Percentiles rank a stretch among this genome's conserved stretches.
phyloP scores from a whole-genome alignment of 1,140 invertebrate species.

The Sycobia sp. region DNA sequence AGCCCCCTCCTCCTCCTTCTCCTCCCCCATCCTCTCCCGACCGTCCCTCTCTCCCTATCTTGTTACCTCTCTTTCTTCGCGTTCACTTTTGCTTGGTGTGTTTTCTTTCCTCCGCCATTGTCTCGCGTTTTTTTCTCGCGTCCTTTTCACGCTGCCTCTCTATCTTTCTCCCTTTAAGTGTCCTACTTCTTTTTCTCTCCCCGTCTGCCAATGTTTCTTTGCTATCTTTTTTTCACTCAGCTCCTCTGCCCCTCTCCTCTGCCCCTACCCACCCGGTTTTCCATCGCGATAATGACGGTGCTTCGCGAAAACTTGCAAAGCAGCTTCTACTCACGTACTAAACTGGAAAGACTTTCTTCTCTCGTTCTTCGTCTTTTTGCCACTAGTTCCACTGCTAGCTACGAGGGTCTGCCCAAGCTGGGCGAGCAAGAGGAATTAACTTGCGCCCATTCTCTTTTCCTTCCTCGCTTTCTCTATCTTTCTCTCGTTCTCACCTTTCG shows the following conservation, averaged over 20 bases:
- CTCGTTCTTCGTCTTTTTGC: background rate
- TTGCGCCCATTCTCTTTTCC: background rate
- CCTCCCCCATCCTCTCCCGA: background rate
- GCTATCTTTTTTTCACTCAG: too few relatives aligned
- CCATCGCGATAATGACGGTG: constrained; percentile 31
- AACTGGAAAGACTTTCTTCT: constrained; percentile 26
- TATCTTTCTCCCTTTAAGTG: constrained; percentile 16
- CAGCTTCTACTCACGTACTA: constrained; percentile 25
- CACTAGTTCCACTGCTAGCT: too few relatives aligned
- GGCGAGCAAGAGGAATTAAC: constrained; percentile 6
- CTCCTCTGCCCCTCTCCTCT: too few relatives aligned
- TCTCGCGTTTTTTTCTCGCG: constrained; percentile 6
- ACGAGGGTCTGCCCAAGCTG: too few relatives aligned
- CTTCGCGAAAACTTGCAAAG: constrained; percentile 33
- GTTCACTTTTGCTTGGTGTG: background rate
- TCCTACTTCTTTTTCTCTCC: constrained; percentile 10
- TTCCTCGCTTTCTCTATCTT: background rate
- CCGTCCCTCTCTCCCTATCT: background rate
- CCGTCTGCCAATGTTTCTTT: background rate
- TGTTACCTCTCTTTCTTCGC: background rate
- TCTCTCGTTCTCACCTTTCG: background rate
- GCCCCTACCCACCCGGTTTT: too few relatives aligned
- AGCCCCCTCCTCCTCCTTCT: background rate
- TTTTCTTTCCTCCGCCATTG: background rate
- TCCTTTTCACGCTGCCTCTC: background rate